phyloP scores from a whole-genome alignment of 2,888 invertebrate species.

The Noctua janthe region DNA sequence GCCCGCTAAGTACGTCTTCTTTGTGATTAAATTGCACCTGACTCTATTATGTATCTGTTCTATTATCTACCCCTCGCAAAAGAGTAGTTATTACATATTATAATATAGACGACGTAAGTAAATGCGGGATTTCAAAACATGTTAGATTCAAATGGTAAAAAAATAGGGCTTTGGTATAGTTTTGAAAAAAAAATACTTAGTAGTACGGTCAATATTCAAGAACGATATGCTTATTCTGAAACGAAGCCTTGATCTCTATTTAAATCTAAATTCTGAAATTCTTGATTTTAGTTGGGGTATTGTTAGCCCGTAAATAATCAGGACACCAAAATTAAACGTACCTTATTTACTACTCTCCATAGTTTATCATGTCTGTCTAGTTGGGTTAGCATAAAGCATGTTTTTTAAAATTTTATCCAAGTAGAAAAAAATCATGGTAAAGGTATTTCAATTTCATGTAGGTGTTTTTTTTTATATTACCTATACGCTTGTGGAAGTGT shows the following conservation, averaged over 20 bases:
- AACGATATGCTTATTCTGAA: background rate
- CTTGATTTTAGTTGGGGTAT: background rate
- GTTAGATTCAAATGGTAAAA: conserved; percentile 4
- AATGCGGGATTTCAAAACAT: background rate
- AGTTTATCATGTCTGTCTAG: background rate
- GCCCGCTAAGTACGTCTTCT: conserved; percentile 38
- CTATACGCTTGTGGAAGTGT: background rate
- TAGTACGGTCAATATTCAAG: no score
- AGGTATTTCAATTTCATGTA: background rate
- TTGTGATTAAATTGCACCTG: conserved; percentile 55
- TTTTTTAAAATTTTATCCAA: background rate
- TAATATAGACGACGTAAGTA: background rate
- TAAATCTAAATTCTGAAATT: background rate
- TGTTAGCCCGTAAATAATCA: background rate
- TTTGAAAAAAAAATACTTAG: background rate
- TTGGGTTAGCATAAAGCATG: background rate
- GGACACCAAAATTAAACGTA: background rate
- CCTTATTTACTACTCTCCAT: background rate
- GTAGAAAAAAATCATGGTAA: background rate
- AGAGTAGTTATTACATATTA: conserved; percentile 7
- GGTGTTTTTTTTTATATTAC: background rate
- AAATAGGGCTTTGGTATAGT: background rate
- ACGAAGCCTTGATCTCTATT: background rate
- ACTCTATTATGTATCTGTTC: conserved; percentile 45
- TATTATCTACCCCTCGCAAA: conserved; percentile 40